Evolutionary conservation across 2,113 vertebrate species (phyloP).

Genomic region (Ailuropoda melanoleuca): DNA sequence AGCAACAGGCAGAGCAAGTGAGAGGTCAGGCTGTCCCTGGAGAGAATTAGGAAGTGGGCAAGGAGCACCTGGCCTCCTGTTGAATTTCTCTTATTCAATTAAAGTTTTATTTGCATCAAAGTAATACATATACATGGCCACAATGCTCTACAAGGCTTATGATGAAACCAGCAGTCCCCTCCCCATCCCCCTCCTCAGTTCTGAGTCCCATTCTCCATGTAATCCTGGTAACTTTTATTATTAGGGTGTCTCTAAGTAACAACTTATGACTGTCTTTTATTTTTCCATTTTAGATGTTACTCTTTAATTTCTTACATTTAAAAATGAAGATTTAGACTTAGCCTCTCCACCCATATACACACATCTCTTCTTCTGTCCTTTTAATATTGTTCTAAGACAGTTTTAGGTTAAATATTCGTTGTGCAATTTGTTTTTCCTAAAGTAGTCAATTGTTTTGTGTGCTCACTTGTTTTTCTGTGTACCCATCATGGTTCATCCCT

Average conservation of each 20-base stretch:
- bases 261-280: background rate
- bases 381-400: accelerated
- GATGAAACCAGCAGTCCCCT: background rate
- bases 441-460: background rate
- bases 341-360: too few relatives aligned
- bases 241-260: background rate
- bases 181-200: background rate
- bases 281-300: background rate
- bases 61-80: accelerated
- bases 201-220: accelerated
- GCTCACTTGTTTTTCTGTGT: background rate
- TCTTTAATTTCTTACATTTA: background rate
- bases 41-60: background rate
- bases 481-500: accelerated
- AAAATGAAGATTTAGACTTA: background rate
- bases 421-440: background rate
- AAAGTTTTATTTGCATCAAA: background rate
- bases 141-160: accelerated
- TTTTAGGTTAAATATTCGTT: background rate
- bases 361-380: background rate
- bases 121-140: accelerated
- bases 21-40: background rate
- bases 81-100: background rate
- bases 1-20: background rate
- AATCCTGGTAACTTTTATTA: accelerated